Base-by-base conservation (phyloP, 1,140 invertebrate genomes). In the Spodoptera frugiperda region DNA sequence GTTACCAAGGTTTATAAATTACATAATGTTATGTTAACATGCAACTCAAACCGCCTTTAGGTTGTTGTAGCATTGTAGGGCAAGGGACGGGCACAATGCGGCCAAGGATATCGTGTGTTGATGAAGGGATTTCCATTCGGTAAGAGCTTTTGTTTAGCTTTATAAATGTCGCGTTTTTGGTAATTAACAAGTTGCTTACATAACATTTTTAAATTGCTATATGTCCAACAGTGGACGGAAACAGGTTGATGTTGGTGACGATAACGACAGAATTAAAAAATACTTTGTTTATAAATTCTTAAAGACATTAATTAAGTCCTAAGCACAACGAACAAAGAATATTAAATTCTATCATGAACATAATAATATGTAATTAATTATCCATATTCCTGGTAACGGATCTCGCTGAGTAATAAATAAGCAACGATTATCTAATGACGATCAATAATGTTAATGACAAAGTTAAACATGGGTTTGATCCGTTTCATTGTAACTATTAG, bases 91-190 rank as follows among this genome's bases (percentile, higher is more conserved):
- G 74, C 54, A 67, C 61, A 63, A 57, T 76, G 51, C 33, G 74
- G 74, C 63, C 74, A 76, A 76, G 74, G 74, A 76, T 76, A 55
- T 30, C 61, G 21, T 44, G 61, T 65, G 21, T 48, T 65, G 14
- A 65, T 39, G 44, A 44, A 30, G 61, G 59, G 39, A 65, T 48
- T 14, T 48, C 19, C 48, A 65, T 49, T 65, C 19, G 30, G 30
- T 53, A 8, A 19, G 17, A 67, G 63, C 12, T 49, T 48, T 48
- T 65, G 61, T 19, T 8, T 49, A 48, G 59, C 15, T 63, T 63
- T 63, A 44, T 44, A 39, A 33, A 39, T 61, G n/a, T 63, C 30
- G 9, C 17, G 11, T 44, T 44, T 63, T 19, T 11, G 1, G 6
- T 10, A 55, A 39, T 39, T 39, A 39, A 39, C 4, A 39, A 39